Base-by-base conservation (phyloP, 2,888 invertebrate species). In the Nemapogon koenigi region DNA sequence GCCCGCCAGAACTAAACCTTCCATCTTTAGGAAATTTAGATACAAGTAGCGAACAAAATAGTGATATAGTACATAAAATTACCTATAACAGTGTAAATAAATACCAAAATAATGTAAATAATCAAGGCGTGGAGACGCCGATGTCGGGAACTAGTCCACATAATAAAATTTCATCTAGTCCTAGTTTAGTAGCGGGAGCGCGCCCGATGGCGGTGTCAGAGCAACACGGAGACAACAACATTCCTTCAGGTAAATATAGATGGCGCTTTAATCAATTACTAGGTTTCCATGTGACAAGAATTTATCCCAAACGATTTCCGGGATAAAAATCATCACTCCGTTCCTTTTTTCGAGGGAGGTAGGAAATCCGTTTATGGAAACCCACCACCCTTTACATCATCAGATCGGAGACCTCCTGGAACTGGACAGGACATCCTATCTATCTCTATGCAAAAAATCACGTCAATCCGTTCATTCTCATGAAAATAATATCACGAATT, bases 91-190 rank as follows among this genome's bases (percentile, higher is more conserved):
- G 62, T 78, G 72, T 78, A 72, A 75, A 78, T 78, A 78, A 73
- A 63, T 75, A 76, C 69, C 78, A 78, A 75, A 76, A 71, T 39
- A 37, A 70, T 36, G 40, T 35, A 75, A 68, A 73, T 73, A 69
- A 76, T 75, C 75, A 68, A 60, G 76, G 76, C 57, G 69, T 57
- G 53, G 52, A 52, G 50, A 70, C 66, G 22, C 17, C 42, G 15
- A 26, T 39, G 54, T 60, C 64, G 65, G 78, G 76, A 68, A 59
- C 80, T 75, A 80, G 80, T 80, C 80, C 73, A 56, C 68, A 76
- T 56, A 80, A 80, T 62, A 79, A 80, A 69, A 73, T 79, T 62
- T 79, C 80, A 57, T 80, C 80, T 80, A 80, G 80, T 80, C 80
- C 70, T 76, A 78, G 70, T 59, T 53, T 75, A 67, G 58, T 73